These are phyloP conservation scores for Drosophila lowei DNA, from an alignment of 1,140 invertebrate species.

Conservation along the genomic window DNA sequence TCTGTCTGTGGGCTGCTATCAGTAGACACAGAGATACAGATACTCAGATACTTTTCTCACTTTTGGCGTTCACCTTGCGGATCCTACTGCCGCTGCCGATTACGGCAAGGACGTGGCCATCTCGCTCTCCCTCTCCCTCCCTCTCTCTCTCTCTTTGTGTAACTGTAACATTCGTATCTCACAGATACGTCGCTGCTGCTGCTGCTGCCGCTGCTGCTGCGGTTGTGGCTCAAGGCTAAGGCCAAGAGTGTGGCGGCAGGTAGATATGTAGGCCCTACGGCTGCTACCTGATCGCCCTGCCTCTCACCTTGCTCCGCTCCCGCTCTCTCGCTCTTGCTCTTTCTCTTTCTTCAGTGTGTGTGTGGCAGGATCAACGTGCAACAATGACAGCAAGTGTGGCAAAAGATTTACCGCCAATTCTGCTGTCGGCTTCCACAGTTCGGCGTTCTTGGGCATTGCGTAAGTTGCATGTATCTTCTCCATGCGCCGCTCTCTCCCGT, in stretches of 20 bases:
- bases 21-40: slow-evolving; percentile 16
- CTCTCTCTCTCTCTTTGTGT: slow-evolving; percentile 13
- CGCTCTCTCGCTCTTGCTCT: background rate
- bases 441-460: slow-evolving; percentile 51
- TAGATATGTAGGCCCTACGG: slow-evolving; percentile 24
- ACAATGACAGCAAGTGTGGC: slow-evolving; percentile 46
- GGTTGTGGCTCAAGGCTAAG: slow-evolving; percentile 51
- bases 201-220: slow-evolving; percentile 10
- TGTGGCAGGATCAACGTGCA: slow-evolving; percentile 29
- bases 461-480: slow-evolving; percentile 65
- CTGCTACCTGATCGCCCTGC: slow-evolving; percentile 33
- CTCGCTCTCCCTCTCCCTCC: background rate
- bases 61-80: slow-evolving; percentile 31
- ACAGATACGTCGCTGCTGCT: slow-evolving; percentile 25
- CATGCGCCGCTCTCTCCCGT: slow-evolving; percentile 14
- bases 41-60: slow-evolving; percentile 19
- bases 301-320: slow-evolving; percentile 42
- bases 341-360: background rate
- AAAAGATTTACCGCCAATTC: slow-evolving; percentile 56
- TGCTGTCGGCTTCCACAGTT: slow-evolving; percentile 24
- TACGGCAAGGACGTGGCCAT: slow-evolving; percentile 32
- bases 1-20: slow-evolving; percentile 6
- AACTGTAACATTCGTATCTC: slow-evolving; percentile 65
- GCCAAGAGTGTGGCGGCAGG: slow-evolving; percentile 36
- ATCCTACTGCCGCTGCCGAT: background rate